A percentile compares a stretch with the other conserved stretches of the same genome.
Conservation (phyloP, 2,797 vertebrate species). For the Poecilia picta region DNA sequence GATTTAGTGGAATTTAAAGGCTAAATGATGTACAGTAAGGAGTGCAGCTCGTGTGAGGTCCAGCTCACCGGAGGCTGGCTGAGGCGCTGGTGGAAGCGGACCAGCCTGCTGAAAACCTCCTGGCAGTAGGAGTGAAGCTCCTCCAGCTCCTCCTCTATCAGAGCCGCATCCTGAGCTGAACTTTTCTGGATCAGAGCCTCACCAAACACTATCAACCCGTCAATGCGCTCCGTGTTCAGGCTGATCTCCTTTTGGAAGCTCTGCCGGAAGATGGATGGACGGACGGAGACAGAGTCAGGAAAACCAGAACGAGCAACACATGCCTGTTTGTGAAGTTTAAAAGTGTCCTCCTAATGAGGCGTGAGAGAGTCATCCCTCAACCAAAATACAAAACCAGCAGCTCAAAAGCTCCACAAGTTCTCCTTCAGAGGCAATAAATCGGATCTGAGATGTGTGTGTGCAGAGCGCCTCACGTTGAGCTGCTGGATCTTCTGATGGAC, state of each 20-base stretch:
- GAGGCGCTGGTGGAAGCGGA: constrained; percentile 91
- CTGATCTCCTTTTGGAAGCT: constrained; percentile 95
- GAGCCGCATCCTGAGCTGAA: constrained; percentile 85
- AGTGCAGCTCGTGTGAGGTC: background rate
- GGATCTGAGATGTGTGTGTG: background rate
- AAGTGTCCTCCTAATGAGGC: background rate
- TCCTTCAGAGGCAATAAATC: background rate
- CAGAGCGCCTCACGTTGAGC: constrained; percentile 84
- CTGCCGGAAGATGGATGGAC: constrained; percentile 64
- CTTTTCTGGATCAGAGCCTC: constrained; percentile 93
- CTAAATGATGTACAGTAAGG: background rate
- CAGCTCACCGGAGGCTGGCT: constrained; percentile 81
- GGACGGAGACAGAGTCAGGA: background rate
- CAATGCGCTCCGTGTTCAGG: constrained; percentile 91
- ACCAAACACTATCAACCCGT: constrained; percentile 91
- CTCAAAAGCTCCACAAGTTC: background rate
- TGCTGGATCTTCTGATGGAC: constrained; percentile 93
- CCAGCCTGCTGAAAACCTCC: constrained; percentile 91
- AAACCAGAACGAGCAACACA: constrained; percentile 1
- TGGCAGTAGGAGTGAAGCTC: constrained; percentile 95
- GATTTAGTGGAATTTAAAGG: background rate
- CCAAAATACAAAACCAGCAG: background rate
- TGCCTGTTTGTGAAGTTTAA: background rate
- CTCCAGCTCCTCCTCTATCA: constrained; percentile 93
- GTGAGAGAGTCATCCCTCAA: background rate